A percentile compares a stretch with the other conserved stretches of the same genome.
These are phyloP conservation scores for Trypoxylus dichotomus DNA, from an alignment of 1,140 invertebrate species.

Conservation along the genomic window DNA sequence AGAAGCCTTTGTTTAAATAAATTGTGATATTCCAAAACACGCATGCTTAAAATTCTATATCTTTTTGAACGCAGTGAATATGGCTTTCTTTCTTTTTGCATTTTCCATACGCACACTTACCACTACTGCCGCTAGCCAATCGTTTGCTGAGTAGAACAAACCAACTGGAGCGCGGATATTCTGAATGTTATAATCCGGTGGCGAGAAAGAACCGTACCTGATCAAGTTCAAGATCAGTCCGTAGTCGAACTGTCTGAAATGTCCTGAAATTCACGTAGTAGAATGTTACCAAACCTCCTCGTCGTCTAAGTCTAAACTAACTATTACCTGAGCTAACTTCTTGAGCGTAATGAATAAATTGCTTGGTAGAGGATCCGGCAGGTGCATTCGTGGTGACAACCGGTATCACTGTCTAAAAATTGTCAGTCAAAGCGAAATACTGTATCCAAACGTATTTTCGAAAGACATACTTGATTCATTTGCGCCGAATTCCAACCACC, in stretches of 20 bases:
- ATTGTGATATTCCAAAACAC: too few species aligned
- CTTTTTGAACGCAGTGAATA: too few species aligned
- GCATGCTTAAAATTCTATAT: too few species aligned
- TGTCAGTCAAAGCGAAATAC: too few species aligned
- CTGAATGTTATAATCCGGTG: conserved; percentile 58
- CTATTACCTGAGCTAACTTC: background rate
- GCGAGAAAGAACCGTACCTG: conserved; percentile 38
- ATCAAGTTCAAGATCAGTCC: conserved; percentile 51
- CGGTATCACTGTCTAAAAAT: conserved; percentile 9
- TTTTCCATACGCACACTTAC: conserved; percentile 35
- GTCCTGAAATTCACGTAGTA: background rate
- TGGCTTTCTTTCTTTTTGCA: too few species aligned
- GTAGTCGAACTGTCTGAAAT: conserved; percentile 60
- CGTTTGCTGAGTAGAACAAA: conserved; percentile 58
- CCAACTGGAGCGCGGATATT: conserved; percentile 61
- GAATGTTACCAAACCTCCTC: background rate
- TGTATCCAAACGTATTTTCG: background rate
- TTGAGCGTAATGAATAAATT: conserved; percentile 17
- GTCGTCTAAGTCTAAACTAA: too few species aligned
- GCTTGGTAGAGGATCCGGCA: conserved; percentile 17
- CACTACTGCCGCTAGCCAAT: conserved; percentile 49
- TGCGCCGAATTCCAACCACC: conserved; percentile 25
- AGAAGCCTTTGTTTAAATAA: too few species aligned
- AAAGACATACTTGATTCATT: background rate
- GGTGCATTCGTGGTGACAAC: conserved; percentile 10